Evolutionary conservation across 2,113 vertebrate species (phyloP).

Genomic region (Hemicordylus capensis): DNA sequence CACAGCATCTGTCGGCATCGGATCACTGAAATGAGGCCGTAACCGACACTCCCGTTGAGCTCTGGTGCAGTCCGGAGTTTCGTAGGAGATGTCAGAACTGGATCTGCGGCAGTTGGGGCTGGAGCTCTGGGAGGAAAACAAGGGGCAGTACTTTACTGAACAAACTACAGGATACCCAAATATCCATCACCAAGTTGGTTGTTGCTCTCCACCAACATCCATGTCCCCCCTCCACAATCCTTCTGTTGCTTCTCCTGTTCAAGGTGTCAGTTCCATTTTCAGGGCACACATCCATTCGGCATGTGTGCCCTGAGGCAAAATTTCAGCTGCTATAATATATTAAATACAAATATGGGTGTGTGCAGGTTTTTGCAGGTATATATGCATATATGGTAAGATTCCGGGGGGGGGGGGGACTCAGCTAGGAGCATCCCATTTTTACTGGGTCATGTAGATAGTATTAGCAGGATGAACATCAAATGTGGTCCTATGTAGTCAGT

Average conservation of each 20-base stretch:
- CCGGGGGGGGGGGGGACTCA: background rate
- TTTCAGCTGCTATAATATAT: background rate
- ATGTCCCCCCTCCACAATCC: background rate
- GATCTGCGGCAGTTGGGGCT: slow-evolving; percentile 82
- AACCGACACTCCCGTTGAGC: slow-evolving; percentile 86
- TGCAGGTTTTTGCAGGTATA: background rate
- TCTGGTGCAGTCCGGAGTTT: slow-evolving; percentile 81
- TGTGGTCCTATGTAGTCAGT: background rate
- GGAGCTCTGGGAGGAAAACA: slow-evolving; percentile 68
- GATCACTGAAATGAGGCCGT: slow-evolving; percentile 88
- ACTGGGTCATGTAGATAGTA: background rate
- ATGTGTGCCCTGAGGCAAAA: background rate
- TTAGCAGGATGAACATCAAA: background rate
- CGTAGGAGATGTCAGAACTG: slow-evolving; percentile 85
- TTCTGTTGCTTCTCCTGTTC: background rate
- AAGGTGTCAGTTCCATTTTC: background rate
- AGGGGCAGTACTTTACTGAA: background rate
- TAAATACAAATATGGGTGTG: background rate
- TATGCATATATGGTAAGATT: background rate
- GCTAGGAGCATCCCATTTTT: background rate
- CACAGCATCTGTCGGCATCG: slow-evolving; percentile 85
- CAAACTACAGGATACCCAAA: background rate
- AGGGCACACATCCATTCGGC: background rate
- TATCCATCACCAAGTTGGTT: background rate
- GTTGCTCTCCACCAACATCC: no score